Conservation (phyloP, 2,888 invertebrate species). For the Dynastes tityus region DNA sequence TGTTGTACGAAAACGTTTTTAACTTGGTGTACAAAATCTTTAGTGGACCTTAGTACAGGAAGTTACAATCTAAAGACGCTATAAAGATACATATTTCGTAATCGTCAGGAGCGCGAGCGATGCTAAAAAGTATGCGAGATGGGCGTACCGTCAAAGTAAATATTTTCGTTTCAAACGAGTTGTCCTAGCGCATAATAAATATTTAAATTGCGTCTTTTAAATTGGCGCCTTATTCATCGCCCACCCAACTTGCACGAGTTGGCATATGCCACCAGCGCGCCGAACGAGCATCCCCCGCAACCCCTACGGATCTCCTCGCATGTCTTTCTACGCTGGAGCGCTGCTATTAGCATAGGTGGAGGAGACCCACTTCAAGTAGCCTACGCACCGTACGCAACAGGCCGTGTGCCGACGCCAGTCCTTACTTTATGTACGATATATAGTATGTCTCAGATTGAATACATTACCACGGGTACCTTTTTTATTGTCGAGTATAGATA, state of each 20-base stretch:
- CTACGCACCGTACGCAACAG: constrained; percentile 33
- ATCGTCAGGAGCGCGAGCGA: neutral
- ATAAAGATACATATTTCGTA: constrained; percentile 3
- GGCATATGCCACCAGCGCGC: constrained; percentile 23
- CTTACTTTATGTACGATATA: constrained; percentile 5
- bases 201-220: constrained; percentile 40
- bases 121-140: neutral
- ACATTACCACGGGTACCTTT: too few species aligned
- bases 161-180: constrained; percentile 27
- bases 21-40: too few species aligned
- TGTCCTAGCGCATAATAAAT: constrained; percentile 28
- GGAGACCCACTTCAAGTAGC: constrained; percentile 48
- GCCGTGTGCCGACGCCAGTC: constrained; percentile 42
- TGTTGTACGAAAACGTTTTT: too few species aligned
- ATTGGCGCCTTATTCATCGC: constrained; percentile 50
- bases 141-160: neutral
- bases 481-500: too few species aligned
- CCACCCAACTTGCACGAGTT: constrained; percentile 41
- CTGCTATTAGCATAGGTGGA: constrained; percentile 38
- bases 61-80: too few species aligned
- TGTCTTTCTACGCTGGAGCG: too few species aligned
- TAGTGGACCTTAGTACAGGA: too few species aligned
- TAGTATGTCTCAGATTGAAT: too few species aligned
- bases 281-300: constrained; percentile 37
- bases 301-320: constrained; percentile 35